Evolutionary conservation across 2,888 invertebrate genomes (phyloP), one percentile per base, ranked within the genome.

Genomic region (Reticulitermes lucifugus): DNA sequence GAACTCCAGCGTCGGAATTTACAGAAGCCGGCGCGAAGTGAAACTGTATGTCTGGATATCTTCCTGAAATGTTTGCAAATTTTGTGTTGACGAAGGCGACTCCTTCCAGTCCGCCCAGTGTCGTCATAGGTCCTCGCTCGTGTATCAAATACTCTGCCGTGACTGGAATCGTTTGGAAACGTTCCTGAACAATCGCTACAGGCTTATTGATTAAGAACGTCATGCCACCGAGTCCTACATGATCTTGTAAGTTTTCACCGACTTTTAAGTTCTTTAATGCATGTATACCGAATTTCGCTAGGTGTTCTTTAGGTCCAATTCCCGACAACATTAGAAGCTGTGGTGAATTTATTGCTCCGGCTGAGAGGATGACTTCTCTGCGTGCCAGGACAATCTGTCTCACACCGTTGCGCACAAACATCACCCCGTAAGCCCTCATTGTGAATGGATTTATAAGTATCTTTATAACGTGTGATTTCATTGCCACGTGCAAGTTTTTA

Each of bases 301-400:
- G 91, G 88, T 97, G 96, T 22, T 94, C 91, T 84, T 92, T 92
- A 0, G 96, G 96, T 0, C 96, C 96, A 83, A 97, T 92, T 0
- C 98, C 98, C 0, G 98, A 98, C 0, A 98, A 91, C 97, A 98
- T 97, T 86, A 99, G 91, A 83, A 99, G 91, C 89, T 98, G 98
- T 0, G 98, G 97, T 21, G 96, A 95, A 89, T 98, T 98, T 51
- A 99, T 96, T 0, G 98, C 94, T 0, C 98, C 98, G 0, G 97
- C 98, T 21, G 97, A 95, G 70, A 98, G 89, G 80, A 98, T 96
- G 0, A 98, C 91, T 90, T 97, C 97, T 88, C 96, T 96, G 83
- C 93, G 93, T 0, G 97, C 97, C 86, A 93, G 91, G 0, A 96
- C 95, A 0, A 94, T 91, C 89, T 95, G 94, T 85, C 93, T 94